Conservation (phyloP, 2,797 vertebrate species). For the Neosalanx taihuensis region DNA sequence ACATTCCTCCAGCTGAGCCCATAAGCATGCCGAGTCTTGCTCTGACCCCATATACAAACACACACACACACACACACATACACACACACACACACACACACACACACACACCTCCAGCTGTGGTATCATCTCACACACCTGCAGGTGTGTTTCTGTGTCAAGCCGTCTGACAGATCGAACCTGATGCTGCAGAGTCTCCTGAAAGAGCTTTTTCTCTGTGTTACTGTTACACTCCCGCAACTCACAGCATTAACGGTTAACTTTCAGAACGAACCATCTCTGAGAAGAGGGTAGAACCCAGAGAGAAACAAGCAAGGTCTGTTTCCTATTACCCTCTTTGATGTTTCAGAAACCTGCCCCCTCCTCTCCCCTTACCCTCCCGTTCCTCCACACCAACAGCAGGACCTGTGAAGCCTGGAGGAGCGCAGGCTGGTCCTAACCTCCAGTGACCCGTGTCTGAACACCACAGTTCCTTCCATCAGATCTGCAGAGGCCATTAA, state of each 20-base stretch:
- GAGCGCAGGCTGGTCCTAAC: conserved; percentile 18
- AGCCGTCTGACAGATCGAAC: neutral
- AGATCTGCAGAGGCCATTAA: conserved; percentile 37
- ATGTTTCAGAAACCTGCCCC: neutral
- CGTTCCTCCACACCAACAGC: too few species aligned
- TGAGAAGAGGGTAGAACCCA: neutral
- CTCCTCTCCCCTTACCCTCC: too few species aligned
- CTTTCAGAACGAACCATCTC: neutral
- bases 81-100: too few species aligned
- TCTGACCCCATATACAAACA: neutral
- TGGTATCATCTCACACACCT: neutral
- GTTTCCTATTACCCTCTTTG: conserved; percentile 32
- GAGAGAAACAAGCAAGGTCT: conserved; percentile 14
- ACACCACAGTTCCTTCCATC: conserved; percentile 13
- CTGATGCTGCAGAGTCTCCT: neutral
- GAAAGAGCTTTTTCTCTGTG: too few species aligned
- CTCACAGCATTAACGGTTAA: conserved; percentile 15
- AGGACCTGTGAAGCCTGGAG: neutral
- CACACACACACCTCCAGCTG: neutral
- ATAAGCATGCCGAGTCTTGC: neutral
- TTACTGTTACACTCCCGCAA: too few species aligned
- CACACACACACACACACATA: neutral
- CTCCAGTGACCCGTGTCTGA: conserved; percentile 14
- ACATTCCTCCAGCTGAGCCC: neutral
- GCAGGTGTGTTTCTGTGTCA: neutral